These are phyloP conservation scores for Isaurus tuberculatus DNA, from an alignment of 92 coral and sea anemone species.

Conservation along the genomic window DNA sequence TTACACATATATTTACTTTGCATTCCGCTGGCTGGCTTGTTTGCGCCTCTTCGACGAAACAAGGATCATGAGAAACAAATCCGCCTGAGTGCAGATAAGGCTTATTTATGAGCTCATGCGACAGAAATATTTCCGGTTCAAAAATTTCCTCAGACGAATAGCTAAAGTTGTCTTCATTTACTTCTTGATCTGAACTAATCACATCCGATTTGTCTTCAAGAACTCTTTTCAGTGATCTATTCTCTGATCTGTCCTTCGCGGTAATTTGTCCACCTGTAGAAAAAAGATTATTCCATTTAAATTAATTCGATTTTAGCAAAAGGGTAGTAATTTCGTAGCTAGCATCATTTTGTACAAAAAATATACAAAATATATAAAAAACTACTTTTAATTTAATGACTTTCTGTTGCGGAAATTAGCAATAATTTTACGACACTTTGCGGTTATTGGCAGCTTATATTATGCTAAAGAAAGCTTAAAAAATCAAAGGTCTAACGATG, in stretches of 20 bases:
- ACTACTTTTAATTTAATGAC: too few species aligned
- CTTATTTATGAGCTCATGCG: conserved; percentile 20
- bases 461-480: too few species aligned
- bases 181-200: neutral
- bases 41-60: conserved; percentile 27
- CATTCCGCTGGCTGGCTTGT: conserved; percentile 35
- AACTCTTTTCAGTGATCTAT: conserved; percentile 13
- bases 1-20: conserved; percentile 39
- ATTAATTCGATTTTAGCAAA: too few species aligned
- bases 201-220: neutral
- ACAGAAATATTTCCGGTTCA: conserved; percentile 21
- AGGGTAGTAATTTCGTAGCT: too few species aligned
- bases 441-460: too few species aligned
- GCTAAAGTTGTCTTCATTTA: conserved; percentile 26
- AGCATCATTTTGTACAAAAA: too few species aligned
- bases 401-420: too few species aligned
- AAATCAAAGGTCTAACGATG: too few species aligned
- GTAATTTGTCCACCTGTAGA: neutral
- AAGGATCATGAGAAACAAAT: conserved; percentile 19
- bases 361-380: too few species aligned
- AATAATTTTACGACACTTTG: too few species aligned
- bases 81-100: neutral
- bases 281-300: neutral
- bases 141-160: conserved; percentile 21
- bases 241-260: conserved; percentile 1